Evolutionary conservation across 2,113 vertebrate genomes (phyloP), one percentile per base, ranked within the genome.

Genomic region (Raja brachyura): DNA sequence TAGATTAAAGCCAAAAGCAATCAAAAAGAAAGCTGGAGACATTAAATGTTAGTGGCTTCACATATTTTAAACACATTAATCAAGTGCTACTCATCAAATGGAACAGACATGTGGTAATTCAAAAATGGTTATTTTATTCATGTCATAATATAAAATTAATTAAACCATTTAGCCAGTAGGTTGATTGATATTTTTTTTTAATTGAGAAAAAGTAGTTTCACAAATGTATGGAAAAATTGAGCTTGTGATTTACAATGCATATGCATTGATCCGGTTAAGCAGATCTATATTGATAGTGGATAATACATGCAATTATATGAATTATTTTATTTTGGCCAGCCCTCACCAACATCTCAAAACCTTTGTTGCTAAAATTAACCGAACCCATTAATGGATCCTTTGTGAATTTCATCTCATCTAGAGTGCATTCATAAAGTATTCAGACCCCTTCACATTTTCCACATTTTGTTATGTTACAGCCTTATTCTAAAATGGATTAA

Each of bases 331-430:
- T 95, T 95, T 94, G 39, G 94, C 95, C 94, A 93, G 94, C 93
- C 22, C 95, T 94, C 93, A 94, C 93, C 96, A 95, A 93, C 95
- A 95, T 95, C 95, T 96, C 95, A 56, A 83, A 25, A 20, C 20
- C 59, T 22, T 48, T 93, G 74, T 93, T 94, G 94, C 94, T 96
- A 96, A 96, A 94, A 96, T 93, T 95, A 93, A 93, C 94, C 94
- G 93, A 94, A 66, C 96, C 92, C 96, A 96, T 94, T 94, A 93
- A 95, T 95, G 95, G 90, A 94, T 95, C 96, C 96, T 95, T 94
- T 95, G 95, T 96, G 97, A 97, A 97, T 97, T 97, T 95, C 94
- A 94, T 96, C 95, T 96, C 95, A 95, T 96, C 96, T 97, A 48
- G 39, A 48, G 39, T 48, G 39, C 39, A 48, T 48, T 48, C 39